Evolutionary conservation across 2,888 invertebrate genomes (phyloP).

Genomic region (Acleris holmiana): DNA sequence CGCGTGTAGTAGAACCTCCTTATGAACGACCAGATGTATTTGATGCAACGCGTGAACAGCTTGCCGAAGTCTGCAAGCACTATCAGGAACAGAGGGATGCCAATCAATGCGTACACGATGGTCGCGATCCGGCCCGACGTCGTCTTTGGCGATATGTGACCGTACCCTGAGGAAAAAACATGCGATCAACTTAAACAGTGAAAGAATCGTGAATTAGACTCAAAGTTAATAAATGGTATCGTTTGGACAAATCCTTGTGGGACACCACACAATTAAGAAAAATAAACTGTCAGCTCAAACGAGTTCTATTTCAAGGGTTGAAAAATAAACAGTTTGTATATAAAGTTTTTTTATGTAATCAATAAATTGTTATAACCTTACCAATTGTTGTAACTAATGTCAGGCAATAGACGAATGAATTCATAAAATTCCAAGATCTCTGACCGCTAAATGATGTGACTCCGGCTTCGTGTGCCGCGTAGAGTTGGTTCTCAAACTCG

Average conservation of each 20-base stretch:
- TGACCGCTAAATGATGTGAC: slow-evolving; percentile 93
- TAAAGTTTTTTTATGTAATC: not conserved
- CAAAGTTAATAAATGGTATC: too few species aligned
- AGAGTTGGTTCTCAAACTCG: slow-evolving; percentile 94
- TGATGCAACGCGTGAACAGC: slow-evolving; percentile 94
- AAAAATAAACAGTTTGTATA: not conserved
- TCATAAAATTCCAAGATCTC: slow-evolving; percentile 94
- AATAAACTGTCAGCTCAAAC: too few species aligned
- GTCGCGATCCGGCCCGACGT: slow-evolving; percentile 93
- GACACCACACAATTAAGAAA: too few species aligned
- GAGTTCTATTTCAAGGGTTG: not conserved
- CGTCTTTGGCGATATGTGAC: slow-evolving; percentile 97
- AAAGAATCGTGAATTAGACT: too few species aligned
- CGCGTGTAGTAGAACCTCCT: slow-evolving; percentile 93
- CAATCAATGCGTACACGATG: slow-evolving; percentile 96
- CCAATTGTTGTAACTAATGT: slow-evolving; percentile 95
- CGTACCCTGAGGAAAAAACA: slow-evolving; percentile 89
- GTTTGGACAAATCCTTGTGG: too few species aligned
- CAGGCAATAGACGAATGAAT: slow-evolving; percentile 93
- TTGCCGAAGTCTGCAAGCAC: slow-evolving; percentile 98
- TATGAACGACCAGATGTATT: slow-evolving; percentile 95
- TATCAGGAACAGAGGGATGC: slow-evolving; percentile 97
- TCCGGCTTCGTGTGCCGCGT: slow-evolving; percentile 92
- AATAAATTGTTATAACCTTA: slow-evolving; percentile 74
- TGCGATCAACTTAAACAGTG: not conserved